Evolutionary conservation across 2,797 vertebrate genomes (phyloP).

Genomic region (Otus scops): DNA sequence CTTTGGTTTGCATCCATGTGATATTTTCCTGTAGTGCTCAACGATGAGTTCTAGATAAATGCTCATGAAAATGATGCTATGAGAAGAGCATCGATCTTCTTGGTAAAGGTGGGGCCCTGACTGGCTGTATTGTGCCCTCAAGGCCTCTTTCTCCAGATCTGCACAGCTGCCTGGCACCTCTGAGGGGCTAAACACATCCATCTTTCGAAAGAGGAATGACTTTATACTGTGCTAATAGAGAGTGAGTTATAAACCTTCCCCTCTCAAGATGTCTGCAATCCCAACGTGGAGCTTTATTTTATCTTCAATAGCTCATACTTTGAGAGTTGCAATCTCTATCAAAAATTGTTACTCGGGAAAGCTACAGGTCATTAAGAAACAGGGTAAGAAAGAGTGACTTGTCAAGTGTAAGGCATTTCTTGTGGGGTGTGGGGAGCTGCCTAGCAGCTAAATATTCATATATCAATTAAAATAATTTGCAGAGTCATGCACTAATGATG

Average conservation of each 20-base stretch:
- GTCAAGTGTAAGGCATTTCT: background rate
- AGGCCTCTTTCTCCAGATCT: background rate
- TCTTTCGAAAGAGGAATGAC: background rate
- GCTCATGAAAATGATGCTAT: background rate
- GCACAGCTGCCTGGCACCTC: background rate
- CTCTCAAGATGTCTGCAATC: background rate
- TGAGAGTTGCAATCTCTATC: background rate
- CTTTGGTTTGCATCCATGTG: background rate
- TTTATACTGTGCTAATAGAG: background rate
- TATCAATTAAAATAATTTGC: background rate
- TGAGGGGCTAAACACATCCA: background rate
- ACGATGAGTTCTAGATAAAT: background rate
- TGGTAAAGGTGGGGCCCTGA: background rate
- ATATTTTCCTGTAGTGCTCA: background rate
- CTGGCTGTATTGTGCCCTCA: background rate
- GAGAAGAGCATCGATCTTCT: background rate
- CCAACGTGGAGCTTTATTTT: background rate
- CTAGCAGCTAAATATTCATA: background rate
- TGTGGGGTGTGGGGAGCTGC: background rate
- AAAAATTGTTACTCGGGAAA: background rate
- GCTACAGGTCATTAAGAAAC: background rate
- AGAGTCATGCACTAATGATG: background rate
- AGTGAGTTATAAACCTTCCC: background rate
- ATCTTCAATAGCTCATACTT: background rate
- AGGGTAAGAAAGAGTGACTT: background rate